Evolutionary conservation across 2,888 invertebrate species (phyloP), one percentile per base, ranked within the genome.

Genomic region (Kuschelorhynchus macadamiae): DNA sequence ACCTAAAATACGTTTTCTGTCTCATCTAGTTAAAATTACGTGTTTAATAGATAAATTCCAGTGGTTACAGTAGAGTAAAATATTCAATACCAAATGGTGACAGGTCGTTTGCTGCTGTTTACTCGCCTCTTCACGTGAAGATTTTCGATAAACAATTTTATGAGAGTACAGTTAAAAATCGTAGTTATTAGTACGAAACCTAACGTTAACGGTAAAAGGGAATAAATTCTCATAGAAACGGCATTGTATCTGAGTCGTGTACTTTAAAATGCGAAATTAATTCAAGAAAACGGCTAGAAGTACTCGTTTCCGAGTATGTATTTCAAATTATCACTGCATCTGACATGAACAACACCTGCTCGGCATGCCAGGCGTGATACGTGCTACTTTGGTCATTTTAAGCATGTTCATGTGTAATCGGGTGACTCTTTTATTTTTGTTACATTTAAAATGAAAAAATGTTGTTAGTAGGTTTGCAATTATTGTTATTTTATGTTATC

Each of bases 301-400:
- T 76, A 75, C 75, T 74, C 77, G 78, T 81, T 81, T 82, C 82
- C 82, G 82, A 82, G 81, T 82, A 76, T 78, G 81, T 81, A 81
- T 79, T 77, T 82, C 82, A 82, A 82, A 82, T 80, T 81, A 82
- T 82, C 81, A 78, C 76, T 70, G 70, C 74, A 82, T 82, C 82
- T 81, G 81, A 81, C 82, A 77, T 74, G 77, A 76, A 79, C 80
- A 81, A 81, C 81, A 81, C 81, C 82, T 82, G 81, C 80, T 74
- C 70, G 72, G 71, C 69, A 67, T 75, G 72, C 71, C 66, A 74
- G 56, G 53, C 42, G 53, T 42, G 50, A 52, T 41, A 21, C 46
- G 46, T 30, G 14, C 20, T 42, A 9, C 32, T 18, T 42, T 53
- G 62, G 18, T 33, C 62, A 44, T 62, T 50, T 18, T 30, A 36